phyloP scores from a whole-genome alignment of 2,113 vertebrate species.

The Anseranas semipalmata region DNA sequence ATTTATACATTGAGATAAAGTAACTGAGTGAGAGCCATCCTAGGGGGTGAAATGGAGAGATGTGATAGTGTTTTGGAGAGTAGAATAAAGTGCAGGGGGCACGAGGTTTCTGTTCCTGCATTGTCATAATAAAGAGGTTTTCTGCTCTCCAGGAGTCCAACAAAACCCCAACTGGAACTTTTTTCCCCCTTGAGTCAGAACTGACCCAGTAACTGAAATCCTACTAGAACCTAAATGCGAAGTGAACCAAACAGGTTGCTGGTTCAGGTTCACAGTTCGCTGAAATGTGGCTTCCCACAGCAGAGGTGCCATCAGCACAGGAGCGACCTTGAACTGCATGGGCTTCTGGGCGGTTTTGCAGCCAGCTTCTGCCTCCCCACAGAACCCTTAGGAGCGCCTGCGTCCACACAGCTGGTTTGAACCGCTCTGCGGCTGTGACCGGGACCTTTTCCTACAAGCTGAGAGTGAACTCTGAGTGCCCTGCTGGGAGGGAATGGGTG shows the following conservation, averaged over 20 bases:
- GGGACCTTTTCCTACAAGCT: neutral
- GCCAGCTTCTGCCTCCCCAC: neutral
- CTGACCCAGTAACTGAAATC: fast-evolving
- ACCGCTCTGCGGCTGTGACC: neutral
- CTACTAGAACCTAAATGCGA: neutral
- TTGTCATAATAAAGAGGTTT: neutral
- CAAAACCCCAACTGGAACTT: neutral
- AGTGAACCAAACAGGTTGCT: neutral
- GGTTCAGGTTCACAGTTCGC: neutral
- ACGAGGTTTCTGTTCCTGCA: neutral
- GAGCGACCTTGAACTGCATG: neutral
- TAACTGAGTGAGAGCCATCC: neutral
- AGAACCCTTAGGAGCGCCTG: neutral
- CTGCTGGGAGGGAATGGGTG: neutral
- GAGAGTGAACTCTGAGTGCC: neutral
- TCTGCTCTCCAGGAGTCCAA: neutral
- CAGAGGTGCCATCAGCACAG: neutral
- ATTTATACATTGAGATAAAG: neutral
- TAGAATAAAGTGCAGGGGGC: neutral
- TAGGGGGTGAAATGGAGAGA: neutral
- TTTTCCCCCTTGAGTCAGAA: neutral
- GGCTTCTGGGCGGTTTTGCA: neutral
- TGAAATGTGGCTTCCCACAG: neutral
- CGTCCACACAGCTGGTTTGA: neutral
- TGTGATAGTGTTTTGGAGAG: neutral